A percentile compares a stretch with the other conserved stretches of the same genome.
phyloP scores from a whole-genome alignment of 2,888 invertebrate genomes.

The Eucriotettix oculatus region DNA sequence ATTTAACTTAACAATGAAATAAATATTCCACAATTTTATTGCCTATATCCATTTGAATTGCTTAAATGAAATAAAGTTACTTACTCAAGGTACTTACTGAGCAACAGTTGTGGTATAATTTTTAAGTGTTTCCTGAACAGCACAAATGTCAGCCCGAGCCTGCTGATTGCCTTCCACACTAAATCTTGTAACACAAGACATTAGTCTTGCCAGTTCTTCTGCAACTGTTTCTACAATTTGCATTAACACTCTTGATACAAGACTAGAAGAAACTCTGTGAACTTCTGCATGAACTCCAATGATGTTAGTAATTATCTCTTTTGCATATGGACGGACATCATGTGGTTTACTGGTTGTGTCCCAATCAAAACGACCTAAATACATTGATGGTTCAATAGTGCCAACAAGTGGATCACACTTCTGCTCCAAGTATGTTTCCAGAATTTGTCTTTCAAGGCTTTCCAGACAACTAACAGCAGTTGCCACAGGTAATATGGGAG shows the following conservation, averaged over 20 bases:
- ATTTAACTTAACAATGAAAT: too few relatives aligned
- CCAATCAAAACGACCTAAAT: slow-evolving; percentile 77
- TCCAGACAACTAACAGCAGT: slow-evolving; percentile 30
- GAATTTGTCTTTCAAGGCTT: slow-evolving; percentile 28
- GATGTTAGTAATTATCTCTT: slow-evolving; percentile 53
- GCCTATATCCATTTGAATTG: too few relatives aligned
- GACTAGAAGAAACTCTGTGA: slow-evolving; percentile 58
- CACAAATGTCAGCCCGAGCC: slow-evolving; percentile 59
- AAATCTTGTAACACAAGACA: slow-evolving; percentile 58
- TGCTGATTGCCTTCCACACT: slow-evolving; percentile 55
- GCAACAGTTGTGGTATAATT: slow-evolving; percentile 47
- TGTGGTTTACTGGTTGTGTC: slow-evolving; percentile 56
- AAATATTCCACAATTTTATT: too few relatives aligned
- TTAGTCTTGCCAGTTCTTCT: slow-evolving; percentile 78
- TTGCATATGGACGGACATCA: slow-evolving; percentile 74
- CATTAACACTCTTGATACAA: slow-evolving; percentile 51
- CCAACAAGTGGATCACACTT: slow-evolving; percentile 89
- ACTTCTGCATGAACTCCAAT: slow-evolving; percentile 9
- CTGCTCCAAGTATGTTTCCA: slow-evolving; percentile 69
- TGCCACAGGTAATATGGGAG: slow-evolving; percentile 51
- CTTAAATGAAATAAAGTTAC: not conserved
- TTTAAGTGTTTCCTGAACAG: slow-evolving; percentile 46
- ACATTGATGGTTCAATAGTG: slow-evolving; percentile 94
- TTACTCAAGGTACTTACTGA: slow-evolving; percentile 31
- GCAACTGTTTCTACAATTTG: slow-evolving; percentile 82